Percentiles rank a stretch among this genome's conserved stretches.
Evolutionary conservation across 2,113 vertebrate species (phyloP).

Genomic region (Psephotus haematonotus): DNA sequence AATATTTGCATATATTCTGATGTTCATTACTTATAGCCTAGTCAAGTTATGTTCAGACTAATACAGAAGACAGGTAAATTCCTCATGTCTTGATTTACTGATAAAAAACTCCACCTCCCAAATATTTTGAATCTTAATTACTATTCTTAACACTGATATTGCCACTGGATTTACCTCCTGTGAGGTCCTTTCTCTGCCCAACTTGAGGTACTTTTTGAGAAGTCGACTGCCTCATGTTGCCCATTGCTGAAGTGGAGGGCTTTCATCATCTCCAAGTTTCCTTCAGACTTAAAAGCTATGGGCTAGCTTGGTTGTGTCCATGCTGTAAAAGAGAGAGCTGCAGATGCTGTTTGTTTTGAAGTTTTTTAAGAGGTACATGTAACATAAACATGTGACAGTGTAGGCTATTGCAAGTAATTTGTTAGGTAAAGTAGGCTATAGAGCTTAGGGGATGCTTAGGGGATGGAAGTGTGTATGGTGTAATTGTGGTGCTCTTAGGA

Average conservation of each 20-base stretch:
- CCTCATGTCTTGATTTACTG: neutral
- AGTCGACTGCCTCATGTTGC: neutral
- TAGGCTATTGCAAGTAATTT: neutral
- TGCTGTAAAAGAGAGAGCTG: neutral
- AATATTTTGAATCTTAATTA: neutral
- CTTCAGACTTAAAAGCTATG: neutral
- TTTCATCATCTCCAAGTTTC: neutral
- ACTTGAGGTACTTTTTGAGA: neutral
- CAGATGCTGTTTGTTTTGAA: neutral
- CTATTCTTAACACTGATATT: neutral
- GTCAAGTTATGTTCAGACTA: neutral
- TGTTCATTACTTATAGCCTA: neutral
- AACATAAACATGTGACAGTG: neutral
- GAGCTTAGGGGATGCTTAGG: neutral
- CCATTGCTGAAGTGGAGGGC: neutral
- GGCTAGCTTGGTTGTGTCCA: neutral
- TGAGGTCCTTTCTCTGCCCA: neutral
- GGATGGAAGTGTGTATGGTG: fast-evolving
- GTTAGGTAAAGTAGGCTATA: neutral
- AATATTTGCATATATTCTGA: neutral
- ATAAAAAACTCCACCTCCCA: neutral
- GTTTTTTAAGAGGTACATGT: neutral
- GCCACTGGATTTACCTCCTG: neutral
- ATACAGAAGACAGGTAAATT: neutral
- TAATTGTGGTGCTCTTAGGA: neutral